phyloP scores from a whole-genome alignment of 1,140 invertebrate species.

The Ruditapes philippinarum region DNA sequence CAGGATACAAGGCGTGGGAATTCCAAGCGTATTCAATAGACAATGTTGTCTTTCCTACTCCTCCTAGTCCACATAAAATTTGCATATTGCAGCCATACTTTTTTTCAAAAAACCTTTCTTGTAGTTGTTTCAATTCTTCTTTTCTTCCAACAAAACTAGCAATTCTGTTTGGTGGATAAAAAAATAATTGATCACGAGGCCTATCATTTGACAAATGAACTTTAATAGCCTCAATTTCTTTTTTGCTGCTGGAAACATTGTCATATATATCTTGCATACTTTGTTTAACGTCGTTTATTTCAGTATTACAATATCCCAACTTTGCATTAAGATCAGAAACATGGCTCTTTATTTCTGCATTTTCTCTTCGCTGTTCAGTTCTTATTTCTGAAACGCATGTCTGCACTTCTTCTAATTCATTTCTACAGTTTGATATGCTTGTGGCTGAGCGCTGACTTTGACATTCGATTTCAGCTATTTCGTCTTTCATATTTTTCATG shows the following conservation, averaged over 20 bases:
- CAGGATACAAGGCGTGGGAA: constrained; percentile 26
- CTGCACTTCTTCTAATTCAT: background rate
- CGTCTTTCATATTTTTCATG: background rate
- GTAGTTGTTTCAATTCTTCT: background rate
- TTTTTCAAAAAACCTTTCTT: background rate
- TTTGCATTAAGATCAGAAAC: background rate
- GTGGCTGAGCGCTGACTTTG: no score
- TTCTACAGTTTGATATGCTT: no score
- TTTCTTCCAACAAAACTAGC: constrained; percentile 22
- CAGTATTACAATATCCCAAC: background rate
- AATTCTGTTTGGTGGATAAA: constrained; percentile 39
- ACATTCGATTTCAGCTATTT: background rate
- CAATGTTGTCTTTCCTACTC: constrained; percentile 53
- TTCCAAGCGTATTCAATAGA: constrained; percentile 46
- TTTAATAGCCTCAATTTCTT: background rate
- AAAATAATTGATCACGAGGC: constrained; percentile 7
- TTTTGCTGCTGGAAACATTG: background rate
- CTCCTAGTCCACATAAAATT: constrained; percentile 20
- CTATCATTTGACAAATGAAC: background rate
- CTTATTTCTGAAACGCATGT: background rate
- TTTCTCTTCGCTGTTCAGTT: background rate
- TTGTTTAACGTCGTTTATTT: no score
- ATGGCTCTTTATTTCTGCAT: no score
- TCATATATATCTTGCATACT: background rate
- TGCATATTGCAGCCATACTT: background rate